Evolutionary conservation across 2,888 invertebrate genomes (phyloP).

Genomic region (Hydrotaea cyrtoneurina): DNA sequence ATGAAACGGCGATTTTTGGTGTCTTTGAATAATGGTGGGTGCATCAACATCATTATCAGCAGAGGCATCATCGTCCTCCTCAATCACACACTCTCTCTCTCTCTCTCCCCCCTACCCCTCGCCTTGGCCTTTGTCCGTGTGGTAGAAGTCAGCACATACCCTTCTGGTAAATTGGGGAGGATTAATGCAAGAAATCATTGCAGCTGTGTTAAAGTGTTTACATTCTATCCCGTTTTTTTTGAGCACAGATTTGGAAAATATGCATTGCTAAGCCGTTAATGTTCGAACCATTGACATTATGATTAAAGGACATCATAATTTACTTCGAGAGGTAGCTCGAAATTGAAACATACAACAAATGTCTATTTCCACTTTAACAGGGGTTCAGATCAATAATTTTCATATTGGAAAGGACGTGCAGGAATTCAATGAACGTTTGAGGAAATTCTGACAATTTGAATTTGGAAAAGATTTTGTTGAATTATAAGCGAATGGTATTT

Average conservation of each 20-base stretch:
- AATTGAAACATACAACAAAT: not conserved
- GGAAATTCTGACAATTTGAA: not conserved
- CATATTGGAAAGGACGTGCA: not conserved
- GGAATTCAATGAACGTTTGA: not conserved
- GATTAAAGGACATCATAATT: conserved; percentile 56
- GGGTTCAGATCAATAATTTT: conserved; percentile 26
- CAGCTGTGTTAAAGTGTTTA: conserved; percentile 51
- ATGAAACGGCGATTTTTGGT: conserved; percentile 1
- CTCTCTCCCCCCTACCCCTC: not conserved
- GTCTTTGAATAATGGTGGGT: conserved; percentile 24
- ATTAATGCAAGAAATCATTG: conserved; percentile 45
- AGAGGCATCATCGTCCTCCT: not conserved
- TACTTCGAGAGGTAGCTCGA: not conserved
- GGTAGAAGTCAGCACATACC: not conserved
- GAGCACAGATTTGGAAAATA: not conserved
- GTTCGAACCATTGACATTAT: conserved; percentile 38
- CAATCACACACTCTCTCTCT: not conserved
- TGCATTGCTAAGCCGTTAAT: conserved; percentile 43
- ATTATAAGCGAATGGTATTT: no score
- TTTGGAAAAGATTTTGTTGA: not conserved
- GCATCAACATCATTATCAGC: conserved; percentile 19
- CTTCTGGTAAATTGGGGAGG: conserved; percentile 21
- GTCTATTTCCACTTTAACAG: not conserved
- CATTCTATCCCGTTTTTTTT: conserved; percentile 3
- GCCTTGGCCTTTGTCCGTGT: not conserved